Evolutionary conservation across 2,888 invertebrate species (phyloP).

Genomic region (Pollenia griseotomentosa): DNA sequence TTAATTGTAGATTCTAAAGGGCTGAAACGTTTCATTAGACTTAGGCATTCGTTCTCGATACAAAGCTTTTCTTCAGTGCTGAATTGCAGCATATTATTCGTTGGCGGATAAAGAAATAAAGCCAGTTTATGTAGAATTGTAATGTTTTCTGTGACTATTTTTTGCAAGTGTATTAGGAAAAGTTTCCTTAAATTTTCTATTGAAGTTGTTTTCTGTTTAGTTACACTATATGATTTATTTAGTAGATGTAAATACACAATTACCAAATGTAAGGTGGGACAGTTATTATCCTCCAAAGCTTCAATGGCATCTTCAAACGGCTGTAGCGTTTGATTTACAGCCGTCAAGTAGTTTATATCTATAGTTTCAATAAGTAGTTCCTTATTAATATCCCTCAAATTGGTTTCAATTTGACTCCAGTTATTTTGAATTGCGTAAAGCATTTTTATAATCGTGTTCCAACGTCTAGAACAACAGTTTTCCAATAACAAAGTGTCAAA

Average conservation of each 20-base stretch:
- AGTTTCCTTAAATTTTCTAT: not conserved
- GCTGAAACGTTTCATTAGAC: conserved; percentile 17
- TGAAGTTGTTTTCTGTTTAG: not conserved
- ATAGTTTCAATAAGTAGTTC: not conserved
- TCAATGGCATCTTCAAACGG: conserved; percentile 44
- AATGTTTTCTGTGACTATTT: not conserved
- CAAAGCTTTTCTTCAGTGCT: not conserved
- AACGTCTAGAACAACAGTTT: not conserved
- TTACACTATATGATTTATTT: conserved; percentile 21
- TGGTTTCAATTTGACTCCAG: not conserved
- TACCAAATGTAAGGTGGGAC: conserved; percentile 33
- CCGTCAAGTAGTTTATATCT: not conserved
- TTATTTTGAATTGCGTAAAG: not conserved
- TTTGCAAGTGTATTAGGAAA: not conserved
- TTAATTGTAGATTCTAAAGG: not conserved
- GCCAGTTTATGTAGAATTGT: conserved; percentile 36
- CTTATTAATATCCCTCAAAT: not conserved
- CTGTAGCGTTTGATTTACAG: not conserved
- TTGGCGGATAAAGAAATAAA: conserved; percentile 47
- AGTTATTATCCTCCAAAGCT: not conserved
- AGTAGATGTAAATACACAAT: conserved; percentile 30
- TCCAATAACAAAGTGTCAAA: not conserved
- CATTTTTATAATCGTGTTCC: not conserved
- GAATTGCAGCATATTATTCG: conserved; percentile 35
- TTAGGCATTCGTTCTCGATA: conserved; percentile 23